These are phyloP conservation scores for Allobates femoralis DNA, from an alignment of 2,797 vertebrate species.

Conservation along the genomic window DNA sequence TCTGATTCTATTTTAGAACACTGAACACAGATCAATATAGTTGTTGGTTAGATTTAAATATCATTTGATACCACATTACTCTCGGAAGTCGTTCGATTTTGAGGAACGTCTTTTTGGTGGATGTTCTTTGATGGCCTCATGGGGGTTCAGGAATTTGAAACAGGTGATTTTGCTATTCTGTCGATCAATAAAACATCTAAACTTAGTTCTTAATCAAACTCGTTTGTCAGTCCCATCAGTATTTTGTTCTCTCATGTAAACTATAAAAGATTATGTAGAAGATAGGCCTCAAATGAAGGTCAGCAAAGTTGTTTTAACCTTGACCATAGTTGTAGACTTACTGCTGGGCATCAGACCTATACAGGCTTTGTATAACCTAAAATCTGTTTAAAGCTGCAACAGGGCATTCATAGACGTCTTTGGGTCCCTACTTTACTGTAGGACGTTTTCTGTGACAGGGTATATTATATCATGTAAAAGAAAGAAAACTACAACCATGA, in stretches of 20 bases:
- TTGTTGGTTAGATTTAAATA: constrained; percentile 16
- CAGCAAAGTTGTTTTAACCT: background rate
- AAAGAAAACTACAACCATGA: no score
- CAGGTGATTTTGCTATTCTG: background rate
- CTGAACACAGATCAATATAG: constrained; percentile 24
- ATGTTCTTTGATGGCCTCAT: background rate
- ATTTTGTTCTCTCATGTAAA: background rate
- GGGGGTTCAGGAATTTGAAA: background rate
- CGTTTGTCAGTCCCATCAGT: background rate
- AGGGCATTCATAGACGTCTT: no score
- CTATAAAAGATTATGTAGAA: background rate
- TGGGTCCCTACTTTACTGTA: no score
- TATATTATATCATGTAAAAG: no score
- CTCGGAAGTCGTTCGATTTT: constrained; percentile 3
- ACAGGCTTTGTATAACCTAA: no score
- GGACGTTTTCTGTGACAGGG: no score
- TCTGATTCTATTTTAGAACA: constrained; percentile 17
- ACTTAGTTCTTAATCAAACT: background rate
- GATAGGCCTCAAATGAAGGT: background rate
- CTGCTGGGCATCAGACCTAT: no score
- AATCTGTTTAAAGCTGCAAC: no score
- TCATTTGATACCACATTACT: constrained; percentile 22
- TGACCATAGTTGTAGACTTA: background rate
- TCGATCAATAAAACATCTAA: background rate
- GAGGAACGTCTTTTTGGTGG: background rate